Base-by-base conservation (phyloP, 2,888 invertebrate species). In the Saturnia japonica region DNA sequence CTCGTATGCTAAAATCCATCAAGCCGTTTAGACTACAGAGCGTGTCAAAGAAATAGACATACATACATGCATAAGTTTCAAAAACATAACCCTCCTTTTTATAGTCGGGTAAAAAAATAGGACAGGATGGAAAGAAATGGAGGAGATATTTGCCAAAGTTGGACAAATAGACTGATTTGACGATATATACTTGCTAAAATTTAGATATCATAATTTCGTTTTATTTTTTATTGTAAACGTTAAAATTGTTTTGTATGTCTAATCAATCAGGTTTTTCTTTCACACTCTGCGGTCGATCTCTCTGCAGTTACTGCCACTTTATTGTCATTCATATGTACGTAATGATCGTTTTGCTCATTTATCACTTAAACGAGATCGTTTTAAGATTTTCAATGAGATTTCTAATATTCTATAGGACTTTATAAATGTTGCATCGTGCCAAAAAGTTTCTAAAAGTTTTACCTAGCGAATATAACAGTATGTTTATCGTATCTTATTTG, bases 361-460 rank as follows among this genome's bases (percentile, higher is more conserved):
- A 22, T 64, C 64, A 40, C 64, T 40, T 19, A 40, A n/a, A 40
- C 64, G 19, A n/a, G 34, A n/a, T 64, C 64, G 64, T 64, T 64
- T 64, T 19, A 11, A 40, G n/a, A 40, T 64, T 64, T 64, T 40
- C 64, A 64, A 64, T 64, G 64, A 64, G 64, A 40, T 64, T 40
- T 64, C 64, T 64, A 40, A 40, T 3, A 64, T 40, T 19, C n/a
- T 40, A 19, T 40, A 25, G 9, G 22, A 22, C n/a, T 25, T 40
- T 40, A n/a, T n/a, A n/a, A 9, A n/a, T 4, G 40, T 40, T 40
- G 19, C 40, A 11, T 0, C 22, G 64, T 64, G 64, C 64, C 64
- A 64, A 64, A 34, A 40, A n/a, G 64, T 40, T 34, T 64, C 64
- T 64, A 40, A 8, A 40, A 40, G 64, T n/a, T 64, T 62, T 62